Percentiles rank a stretch among this genome's conserved stretches.
Conservation (phyloP, 1,140 invertebrate genomes). For the Diabrotica undecimpunctata region DNA sequence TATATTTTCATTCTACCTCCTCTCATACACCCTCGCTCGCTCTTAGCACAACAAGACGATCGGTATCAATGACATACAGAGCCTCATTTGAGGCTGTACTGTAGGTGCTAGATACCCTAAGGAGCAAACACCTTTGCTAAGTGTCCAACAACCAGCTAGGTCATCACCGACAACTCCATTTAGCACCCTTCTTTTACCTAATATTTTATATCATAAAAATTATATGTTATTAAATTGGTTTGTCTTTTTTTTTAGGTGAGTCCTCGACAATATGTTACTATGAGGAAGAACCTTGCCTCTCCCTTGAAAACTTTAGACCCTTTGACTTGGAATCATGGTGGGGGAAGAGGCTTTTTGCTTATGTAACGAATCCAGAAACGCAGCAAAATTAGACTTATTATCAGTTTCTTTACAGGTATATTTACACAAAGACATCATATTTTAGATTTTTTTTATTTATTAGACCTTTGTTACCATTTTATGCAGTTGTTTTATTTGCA, state of each 20-base stretch:
- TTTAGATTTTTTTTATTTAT: slow-evolving; percentile 6
- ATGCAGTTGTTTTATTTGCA: background rate
- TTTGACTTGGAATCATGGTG: slow-evolving; percentile 86
- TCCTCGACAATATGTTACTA: slow-evolving; percentile 58
- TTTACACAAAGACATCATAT: background rate
- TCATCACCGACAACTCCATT: too few relatives aligned
- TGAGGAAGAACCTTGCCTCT: slow-evolving; percentile 65
- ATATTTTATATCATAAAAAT: too few relatives aligned
- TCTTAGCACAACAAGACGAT: too few relatives aligned
- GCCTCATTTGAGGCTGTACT: too few relatives aligned
- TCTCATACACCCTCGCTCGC: too few relatives aligned
- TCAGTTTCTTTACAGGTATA: background rate
- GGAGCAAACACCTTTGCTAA: too few relatives aligned
- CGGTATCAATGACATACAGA: too few relatives aligned
- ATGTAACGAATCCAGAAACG: slow-evolving; percentile 29
- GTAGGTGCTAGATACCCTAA: too few relatives aligned
- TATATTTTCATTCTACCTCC: too few relatives aligned
- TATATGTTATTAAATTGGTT: background rate
- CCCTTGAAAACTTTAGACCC: slow-evolving; percentile 73
- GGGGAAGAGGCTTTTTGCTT: slow-evolving; percentile 65
- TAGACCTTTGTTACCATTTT: background rate
- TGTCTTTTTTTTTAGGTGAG: slow-evolving; percentile 25
- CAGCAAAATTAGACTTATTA: background rate
- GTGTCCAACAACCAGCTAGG: too few relatives aligned
- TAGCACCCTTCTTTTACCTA: too few relatives aligned